A percentile compares a stretch with the other conserved stretches of the same genome.
These are phyloP conservation scores for Drosophila tripunctata DNA, from an alignment of 2,888 invertebrate species.

Conservation along the genomic window DNA sequence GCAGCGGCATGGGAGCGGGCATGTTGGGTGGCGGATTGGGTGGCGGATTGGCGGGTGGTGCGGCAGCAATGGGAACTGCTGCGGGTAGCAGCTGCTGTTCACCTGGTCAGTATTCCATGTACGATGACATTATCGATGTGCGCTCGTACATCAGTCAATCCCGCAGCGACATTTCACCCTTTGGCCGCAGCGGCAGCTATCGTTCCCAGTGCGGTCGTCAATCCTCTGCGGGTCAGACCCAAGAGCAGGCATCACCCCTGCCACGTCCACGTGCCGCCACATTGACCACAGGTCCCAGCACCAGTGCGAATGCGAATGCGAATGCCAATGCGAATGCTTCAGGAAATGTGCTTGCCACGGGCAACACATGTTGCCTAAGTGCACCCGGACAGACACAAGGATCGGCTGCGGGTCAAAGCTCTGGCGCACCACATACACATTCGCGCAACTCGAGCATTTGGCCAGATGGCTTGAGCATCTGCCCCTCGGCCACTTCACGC, in stretches of 20 bases:
- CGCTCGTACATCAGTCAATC: conserved; percentile 90
- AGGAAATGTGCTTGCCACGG: conserved; percentile 20
- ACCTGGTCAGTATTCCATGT: conserved; percentile 85
- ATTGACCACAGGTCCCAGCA: conserved; percentile 67
- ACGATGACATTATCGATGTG: conserved; percentile 89
- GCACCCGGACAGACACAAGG: conserved; percentile 20
- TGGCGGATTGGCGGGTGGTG: neutral
- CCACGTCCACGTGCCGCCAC: conserved; percentile 84
- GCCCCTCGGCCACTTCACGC: conserved; percentile 91
- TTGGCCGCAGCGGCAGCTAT: conserved; percentile 89
- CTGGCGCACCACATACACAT: conserved; percentile 40
- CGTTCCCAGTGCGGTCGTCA: conserved; percentile 88
- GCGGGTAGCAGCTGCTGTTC: conserved; percentile 84
- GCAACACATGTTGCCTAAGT: conserved; percentile 35
- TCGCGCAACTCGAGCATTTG: conserved; percentile 80
- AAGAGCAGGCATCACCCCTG: conserved; percentile 82
- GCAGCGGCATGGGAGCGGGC: neutral
- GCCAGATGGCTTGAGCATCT: conserved; percentile 89
- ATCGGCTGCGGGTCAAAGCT: too few relatives aligned
- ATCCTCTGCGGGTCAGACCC: conserved; percentile 23
- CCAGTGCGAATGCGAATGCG: conserved; percentile 32
- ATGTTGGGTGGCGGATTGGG: neutral
- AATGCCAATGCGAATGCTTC: neutral
- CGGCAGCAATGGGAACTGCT: neutral
- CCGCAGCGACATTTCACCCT: conserved; percentile 89